Percentiles rank a stretch among this genome's conserved stretches.
Conservation (phyloP, 2,113 vertebrate genomes). For the Solea solea region DNA sequence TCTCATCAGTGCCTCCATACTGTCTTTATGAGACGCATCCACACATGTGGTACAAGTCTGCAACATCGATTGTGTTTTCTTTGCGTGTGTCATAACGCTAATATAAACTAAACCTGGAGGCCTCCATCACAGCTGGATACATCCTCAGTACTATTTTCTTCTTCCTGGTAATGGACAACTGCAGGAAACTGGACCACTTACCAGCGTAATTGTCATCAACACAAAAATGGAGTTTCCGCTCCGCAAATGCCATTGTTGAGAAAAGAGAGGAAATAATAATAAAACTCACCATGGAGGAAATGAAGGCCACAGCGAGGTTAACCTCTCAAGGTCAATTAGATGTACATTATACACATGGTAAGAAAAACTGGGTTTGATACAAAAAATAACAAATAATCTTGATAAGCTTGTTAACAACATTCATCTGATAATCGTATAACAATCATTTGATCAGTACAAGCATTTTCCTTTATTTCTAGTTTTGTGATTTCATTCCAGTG, state of each 20-base stretch:
- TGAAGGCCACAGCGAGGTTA: slow-evolving; percentile 27
- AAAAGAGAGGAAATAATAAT: background rate
- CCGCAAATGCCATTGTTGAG: slow-evolving; percentile 29
- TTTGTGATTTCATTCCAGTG: no score
- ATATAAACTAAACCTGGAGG: slow-evolving; percentile 39
- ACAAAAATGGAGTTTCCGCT: slow-evolving; percentile 1
- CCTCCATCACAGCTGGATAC: slow-evolving; percentile 61
- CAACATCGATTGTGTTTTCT: slow-evolving; percentile 20
- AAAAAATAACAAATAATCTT: no score
- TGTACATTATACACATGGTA: no score
- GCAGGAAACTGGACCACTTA: background rate
- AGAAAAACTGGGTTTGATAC: no score
- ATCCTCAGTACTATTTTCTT: slow-evolving; percentile 8
- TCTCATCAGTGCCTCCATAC: no score
- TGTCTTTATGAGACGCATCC: slow-evolving; percentile 1
- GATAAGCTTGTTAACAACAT: no score
- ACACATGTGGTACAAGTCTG: slow-evolving; percentile 27
- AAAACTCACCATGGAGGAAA: background rate
- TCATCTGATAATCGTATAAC: no score
- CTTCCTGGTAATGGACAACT: slow-evolving; percentile 35
- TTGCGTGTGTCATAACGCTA: slow-evolving; percentile 9
- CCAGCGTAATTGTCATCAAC: slow-evolving; percentile 12
- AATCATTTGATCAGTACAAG: no score
- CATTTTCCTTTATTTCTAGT: no score
- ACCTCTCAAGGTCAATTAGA: background rate